These are phyloP conservation scores for Sesamia nonagrioides DNA, from an alignment of 1,140 invertebrate genomes.

Conservation along the genomic window DNA sequence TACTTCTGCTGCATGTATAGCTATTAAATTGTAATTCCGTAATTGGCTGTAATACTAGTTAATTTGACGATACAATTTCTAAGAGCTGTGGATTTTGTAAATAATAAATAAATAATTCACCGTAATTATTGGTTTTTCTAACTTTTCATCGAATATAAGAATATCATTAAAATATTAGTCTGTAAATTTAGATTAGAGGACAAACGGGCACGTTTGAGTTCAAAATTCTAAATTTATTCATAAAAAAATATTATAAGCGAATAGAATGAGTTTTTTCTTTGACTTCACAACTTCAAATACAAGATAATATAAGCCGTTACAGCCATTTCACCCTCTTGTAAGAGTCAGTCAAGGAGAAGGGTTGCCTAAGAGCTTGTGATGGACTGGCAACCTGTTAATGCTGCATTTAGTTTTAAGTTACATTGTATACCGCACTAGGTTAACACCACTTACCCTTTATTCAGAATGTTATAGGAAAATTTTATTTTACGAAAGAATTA, in stretches of 20 bases:
- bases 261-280: neutral
- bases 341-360: constrained; percentile 23
- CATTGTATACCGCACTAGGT: neutral
- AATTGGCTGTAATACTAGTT: too few species aligned
- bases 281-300: neutral
- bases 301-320: constrained; percentile 14
- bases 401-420: neutral
- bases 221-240: neutral
- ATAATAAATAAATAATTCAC: too few species aligned
- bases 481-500: neutral
- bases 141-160: constrained; percentile 1
- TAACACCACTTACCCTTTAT: neutral
- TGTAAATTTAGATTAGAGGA: neutral
- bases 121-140: neutral
- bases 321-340: constrained; percentile 27
- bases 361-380: constrained; percentile 28
- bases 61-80: too few species aligned
- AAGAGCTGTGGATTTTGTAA: too few species aligned
- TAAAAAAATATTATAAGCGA: neutral
- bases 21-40: too few species aligned
- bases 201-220: neutral
- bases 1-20: too few species aligned
- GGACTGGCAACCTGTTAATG: constrained; percentile 30
- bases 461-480: neutral
- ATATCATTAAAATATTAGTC: constrained; percentile 4